These are phyloP conservation scores for Morus bassanus DNA, from an alignment of 2,797 vertebrate genomes.

Conservation along the genomic window DNA sequence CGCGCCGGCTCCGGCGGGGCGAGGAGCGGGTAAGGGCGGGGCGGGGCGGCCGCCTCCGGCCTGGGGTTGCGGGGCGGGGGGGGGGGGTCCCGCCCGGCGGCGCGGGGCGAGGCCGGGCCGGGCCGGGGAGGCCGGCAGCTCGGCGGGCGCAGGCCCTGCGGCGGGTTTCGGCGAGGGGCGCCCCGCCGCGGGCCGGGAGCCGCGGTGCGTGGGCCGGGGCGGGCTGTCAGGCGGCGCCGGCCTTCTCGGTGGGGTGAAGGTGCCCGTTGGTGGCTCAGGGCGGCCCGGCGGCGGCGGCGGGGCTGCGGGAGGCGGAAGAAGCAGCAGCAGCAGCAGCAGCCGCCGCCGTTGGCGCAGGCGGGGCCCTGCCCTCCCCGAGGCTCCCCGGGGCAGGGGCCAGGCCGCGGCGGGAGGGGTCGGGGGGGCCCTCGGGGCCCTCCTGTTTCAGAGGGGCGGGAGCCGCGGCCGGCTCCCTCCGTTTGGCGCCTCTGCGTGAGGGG, in stretches of 20 bases:
- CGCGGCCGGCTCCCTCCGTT: background rate
- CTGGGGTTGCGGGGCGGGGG: background rate
- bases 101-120: no score
- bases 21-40: background rate
- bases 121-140: background rate
- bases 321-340: background rate
- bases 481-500: background rate
- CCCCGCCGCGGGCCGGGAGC: background rate
- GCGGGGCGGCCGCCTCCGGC: background rate
- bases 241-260: background rate
- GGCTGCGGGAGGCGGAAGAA: background rate
- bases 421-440: background rate
- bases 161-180: background rate
- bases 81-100: background rate
- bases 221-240: background rate
- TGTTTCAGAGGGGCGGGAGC: no score
- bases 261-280: background rate
- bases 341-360: background rate
- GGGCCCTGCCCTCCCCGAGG: background rate
- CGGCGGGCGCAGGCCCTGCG: background rate
- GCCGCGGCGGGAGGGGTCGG: background rate
- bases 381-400: background rate
- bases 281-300: background rate
- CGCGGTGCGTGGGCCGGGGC: background rate
- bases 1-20: background rate